A percentile compares a stretch with the other conserved stretches of the same genome.
Conservation (phyloP, 1,140 invertebrate species). For the Homalodisca vitripennis region DNA sequence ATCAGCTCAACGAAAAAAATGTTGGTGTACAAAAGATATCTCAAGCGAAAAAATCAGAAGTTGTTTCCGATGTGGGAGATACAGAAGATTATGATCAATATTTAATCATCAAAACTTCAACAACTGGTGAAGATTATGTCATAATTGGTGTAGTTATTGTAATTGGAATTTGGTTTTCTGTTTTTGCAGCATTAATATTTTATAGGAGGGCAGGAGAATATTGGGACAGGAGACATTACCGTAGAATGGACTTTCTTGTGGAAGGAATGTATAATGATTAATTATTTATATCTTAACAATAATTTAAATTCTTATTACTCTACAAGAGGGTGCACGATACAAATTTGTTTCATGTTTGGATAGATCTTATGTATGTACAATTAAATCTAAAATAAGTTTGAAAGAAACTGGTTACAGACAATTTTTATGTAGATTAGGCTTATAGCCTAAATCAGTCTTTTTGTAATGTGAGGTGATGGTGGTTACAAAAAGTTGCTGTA, state of each 20-base stretch:
- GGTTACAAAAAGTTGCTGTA: no score
- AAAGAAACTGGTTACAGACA: no score
- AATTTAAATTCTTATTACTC: no score
- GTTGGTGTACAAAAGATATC: not conserved
- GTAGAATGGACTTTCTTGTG: slow-evolving; percentile 75
- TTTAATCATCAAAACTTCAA: slow-evolving; percentile 37
- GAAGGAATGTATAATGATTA: slow-evolving; percentile 79
- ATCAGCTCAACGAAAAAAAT: no score
- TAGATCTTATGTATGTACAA: no score
- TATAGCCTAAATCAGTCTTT: no score
- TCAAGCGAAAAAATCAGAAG: not conserved
- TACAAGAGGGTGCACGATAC: no score
- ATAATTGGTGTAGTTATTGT: slow-evolving; percentile 64
- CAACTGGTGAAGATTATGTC: slow-evolving; percentile 46
- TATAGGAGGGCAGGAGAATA: slow-evolving; percentile 66
- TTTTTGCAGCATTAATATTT: slow-evolving; percentile 57
- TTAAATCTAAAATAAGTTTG: no score
- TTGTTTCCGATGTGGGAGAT: not conserved
- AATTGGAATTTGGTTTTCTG: slow-evolving; percentile 62
- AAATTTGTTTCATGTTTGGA: no score
- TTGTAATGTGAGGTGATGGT: no score
- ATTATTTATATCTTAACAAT: no score
- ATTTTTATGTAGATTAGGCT: no score
- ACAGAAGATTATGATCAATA: not conserved
- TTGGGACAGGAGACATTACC: slow-evolving; percentile 74